Evolutionary conservation across 2,113 vertebrate species (phyloP).

Genomic region (Eurystomus gularis): DNA sequence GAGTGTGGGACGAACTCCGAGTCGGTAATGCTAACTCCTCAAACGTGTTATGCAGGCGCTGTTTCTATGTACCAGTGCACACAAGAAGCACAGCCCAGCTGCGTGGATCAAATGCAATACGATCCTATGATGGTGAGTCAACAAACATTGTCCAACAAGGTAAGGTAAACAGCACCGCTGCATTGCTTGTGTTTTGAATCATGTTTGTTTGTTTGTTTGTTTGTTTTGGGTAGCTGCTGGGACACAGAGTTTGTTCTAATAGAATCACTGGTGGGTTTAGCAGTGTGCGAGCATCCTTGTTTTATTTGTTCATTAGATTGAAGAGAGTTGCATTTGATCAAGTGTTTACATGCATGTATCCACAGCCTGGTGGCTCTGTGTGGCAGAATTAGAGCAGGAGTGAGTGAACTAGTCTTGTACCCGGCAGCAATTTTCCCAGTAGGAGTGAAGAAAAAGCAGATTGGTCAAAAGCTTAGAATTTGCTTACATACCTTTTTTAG

Average conservation of each 20-base stretch:
- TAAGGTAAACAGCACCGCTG: slow-evolving; percentile 23
- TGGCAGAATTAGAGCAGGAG: neutral
- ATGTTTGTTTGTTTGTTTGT: rapidly evolving
- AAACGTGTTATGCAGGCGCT: slow-evolving; percentile 71
- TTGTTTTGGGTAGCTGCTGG: neutral
- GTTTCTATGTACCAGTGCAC: slow-evolving; percentile 77
- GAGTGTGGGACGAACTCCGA: slow-evolving; percentile 63
- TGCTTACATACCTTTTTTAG: neutral
- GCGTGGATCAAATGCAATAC: slow-evolving; percentile 48
- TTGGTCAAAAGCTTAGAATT: neutral
- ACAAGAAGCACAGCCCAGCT: slow-evolving; percentile 53
- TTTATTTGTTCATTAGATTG: neutral
- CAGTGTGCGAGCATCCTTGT: neutral
- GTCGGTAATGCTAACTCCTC: slow-evolving; percentile 38
- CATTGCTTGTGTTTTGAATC: neutral
- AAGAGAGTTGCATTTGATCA: neutral
- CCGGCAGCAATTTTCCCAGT: neutral
- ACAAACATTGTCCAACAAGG: slow-evolving; percentile 69
- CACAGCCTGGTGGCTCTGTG: neutral
- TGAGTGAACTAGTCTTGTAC: neutral
- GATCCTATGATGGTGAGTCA: slow-evolving; percentile 35
- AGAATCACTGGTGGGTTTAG: neutral
- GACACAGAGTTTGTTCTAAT: neutral
- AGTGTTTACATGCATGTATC: rapidly evolving
- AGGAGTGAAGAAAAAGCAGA: neutral